Evolutionary conservation across 2,797 vertebrate genomes (phyloP).

Genomic region (Silurus lanzhouensis): DNA sequence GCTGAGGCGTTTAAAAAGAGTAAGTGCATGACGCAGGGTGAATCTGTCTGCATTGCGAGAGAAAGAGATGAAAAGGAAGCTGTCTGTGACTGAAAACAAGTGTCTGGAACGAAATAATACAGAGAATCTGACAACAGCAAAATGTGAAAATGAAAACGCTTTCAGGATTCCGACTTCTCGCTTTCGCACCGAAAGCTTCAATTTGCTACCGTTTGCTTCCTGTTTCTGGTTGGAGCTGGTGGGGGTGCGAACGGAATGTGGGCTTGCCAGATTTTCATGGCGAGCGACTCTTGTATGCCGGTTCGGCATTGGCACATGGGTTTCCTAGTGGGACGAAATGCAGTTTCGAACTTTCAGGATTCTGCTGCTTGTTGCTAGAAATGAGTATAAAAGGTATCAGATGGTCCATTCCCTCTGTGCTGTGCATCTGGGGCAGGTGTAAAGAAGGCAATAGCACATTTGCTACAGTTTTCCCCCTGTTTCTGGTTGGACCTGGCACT

Average conservation of each 20-base stretch:
- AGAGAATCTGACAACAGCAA: neutral
- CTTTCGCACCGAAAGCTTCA: neutral
- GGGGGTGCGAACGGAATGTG: neutral
- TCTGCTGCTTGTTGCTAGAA: too few species aligned
- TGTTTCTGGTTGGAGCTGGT: neutral
- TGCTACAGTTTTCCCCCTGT: too few species aligned
- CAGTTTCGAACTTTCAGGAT: too few species aligned
- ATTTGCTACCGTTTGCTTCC: neutral
- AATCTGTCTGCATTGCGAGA: conserved; percentile 5
- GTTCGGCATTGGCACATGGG: too few species aligned
- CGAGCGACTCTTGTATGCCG: too few species aligned
- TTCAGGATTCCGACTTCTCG: neutral
- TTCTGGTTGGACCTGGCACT: too few species aligned
- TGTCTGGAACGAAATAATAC: conserved; percentile 13
- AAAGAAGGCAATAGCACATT: too few species aligned
- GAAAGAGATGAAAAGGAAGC: conserved; percentile 17
- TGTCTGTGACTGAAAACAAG: conserved; percentile 28
- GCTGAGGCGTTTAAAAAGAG: conserved; percentile 52
- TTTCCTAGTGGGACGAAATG: too few species aligned
- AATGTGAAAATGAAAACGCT: neutral
- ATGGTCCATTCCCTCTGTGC: too few species aligned
- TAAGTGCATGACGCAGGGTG: conserved; percentile 38
- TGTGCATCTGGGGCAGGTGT: too few species aligned
- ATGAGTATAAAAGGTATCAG: too few species aligned
- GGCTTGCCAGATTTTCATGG: neutral